Evolutionary conservation across 2,113 vertebrate species (phyloP), one percentile per base, ranked within the genome.

Genomic region (Panurus biarmicus): DNA sequence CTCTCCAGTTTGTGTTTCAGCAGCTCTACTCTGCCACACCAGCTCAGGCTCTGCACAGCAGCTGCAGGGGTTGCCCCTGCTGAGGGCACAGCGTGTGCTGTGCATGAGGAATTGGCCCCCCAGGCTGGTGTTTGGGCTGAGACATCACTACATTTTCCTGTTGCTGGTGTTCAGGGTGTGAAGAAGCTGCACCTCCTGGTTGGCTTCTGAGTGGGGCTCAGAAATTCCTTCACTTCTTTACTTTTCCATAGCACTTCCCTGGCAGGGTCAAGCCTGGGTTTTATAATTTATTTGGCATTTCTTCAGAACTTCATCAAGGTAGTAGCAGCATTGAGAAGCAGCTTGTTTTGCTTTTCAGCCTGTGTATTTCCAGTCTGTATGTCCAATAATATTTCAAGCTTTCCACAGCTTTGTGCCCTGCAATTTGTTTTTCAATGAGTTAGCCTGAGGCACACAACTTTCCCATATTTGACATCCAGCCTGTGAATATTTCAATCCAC

Each of bases 71-170:
- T n/a, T 82, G 36, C 44, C 51, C n/a, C 25, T 4, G 36, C 10
- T 9, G 11, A 47, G 42, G 38, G 17, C 57, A 71, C 1, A 18
- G 29, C 3, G 5, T 8, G 4, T 25, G 6, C 15, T 12, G 4
- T 0, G 0, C 14, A 15, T 1, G 4, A 38, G 25, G 3, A 4
- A 35, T 1, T 5, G 19, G 5, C 20, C 5, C 5, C 23, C 12
- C 4, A 0, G 16, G 16, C 8, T 53, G 19, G 8, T 44, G 14
- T 13, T 42, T 14, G 23, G 29, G 24, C 44, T 75, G 45, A 48
- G 54, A 36, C 11, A 33, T 8, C 47, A 23, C 31, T 22, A 16
- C 53, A 29, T 53, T 47, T 54, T 11, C 28, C 48, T 60, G 40
- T 14, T 28, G 22, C 47, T 12, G 3, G 9, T 28, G 18, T 40